A percentile compares a stretch with the other conserved stretches of the same genome.
phyloP scores from a whole-genome alignment of 1,140 invertebrate genomes.

The Acromyrmex charruanus region DNA sequence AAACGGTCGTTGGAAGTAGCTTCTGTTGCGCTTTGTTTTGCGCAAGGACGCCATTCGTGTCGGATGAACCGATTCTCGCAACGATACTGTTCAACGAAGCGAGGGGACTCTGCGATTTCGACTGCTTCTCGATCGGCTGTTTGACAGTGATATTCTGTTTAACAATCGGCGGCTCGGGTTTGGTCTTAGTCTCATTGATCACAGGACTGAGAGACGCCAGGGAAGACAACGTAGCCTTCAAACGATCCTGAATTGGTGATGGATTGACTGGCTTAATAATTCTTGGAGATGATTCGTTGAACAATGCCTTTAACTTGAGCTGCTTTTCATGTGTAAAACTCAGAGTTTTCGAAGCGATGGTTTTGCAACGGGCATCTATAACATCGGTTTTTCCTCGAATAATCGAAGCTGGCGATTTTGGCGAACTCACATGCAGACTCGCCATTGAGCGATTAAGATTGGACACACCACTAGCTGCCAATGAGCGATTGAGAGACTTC shows the following conservation, averaged over 20 bases:
- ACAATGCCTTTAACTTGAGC: slow-evolving; percentile 76
- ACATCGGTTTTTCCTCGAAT: slow-evolving; percentile 71
- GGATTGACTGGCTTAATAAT: slow-evolving; percentile 79
- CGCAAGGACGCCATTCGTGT: slow-evolving; percentile 41
- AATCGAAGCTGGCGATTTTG: slow-evolving; percentile 25
- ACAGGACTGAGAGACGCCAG: slow-evolving; percentile 71
- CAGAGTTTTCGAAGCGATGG: slow-evolving; percentile 78
- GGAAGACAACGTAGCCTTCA: slow-evolving; percentile 82
- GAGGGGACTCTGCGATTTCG: slow-evolving; percentile 76
- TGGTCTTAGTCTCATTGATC: slow-evolving; percentile 43
- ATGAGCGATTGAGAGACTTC: slow-evolving; percentile 70
- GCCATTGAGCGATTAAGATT: slow-evolving; percentile 80
- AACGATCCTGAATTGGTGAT: slow-evolving; percentile 79
- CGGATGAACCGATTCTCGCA: slow-evolving; percentile 77
- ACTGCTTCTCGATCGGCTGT: slow-evolving; percentile 25
- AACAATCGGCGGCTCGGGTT: slow-evolving; percentile 35
- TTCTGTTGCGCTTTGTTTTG: slow-evolving; percentile 70
- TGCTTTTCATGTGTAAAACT: slow-evolving; percentile 81
- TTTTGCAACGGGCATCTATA: slow-evolving; percentile 81
- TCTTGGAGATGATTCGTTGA: slow-evolving; percentile 75
- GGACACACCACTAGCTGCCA: slow-evolving; percentile 45
- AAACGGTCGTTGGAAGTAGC: not conserved
- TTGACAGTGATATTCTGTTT: slow-evolving; percentile 44
- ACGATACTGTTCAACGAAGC: slow-evolving; percentile 83
- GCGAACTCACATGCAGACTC: slow-evolving; percentile 75